Evolutionary conservation across 2,888 invertebrate genomes (phyloP), one percentile per base, ranked within the genome.

Genomic region (Melieria picta): DNA sequence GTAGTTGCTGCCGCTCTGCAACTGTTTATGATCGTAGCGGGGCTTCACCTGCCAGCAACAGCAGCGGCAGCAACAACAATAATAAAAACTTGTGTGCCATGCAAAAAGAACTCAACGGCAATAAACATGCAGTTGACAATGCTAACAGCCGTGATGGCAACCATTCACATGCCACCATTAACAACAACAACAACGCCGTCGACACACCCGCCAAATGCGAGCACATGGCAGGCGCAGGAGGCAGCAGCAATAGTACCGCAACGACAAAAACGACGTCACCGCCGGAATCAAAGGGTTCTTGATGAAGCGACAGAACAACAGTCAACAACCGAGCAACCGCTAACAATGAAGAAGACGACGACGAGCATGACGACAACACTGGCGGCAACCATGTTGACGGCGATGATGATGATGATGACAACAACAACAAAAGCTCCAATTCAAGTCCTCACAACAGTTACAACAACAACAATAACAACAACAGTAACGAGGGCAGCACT

Each of bases 251-350:
- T 58, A 48, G n/a, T 43, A 30, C 30, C 7, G 13, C 45, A 46
- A 7, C 47, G 89, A 82, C 89, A 89, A 76, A 88, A 88, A 89
- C 72, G 76, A 68, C 73, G 68, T 42, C 69, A 65, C 58, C n/a
- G 52, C 13, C 47, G 10, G 16, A 58, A 42, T 60, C 56, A 57
- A 70, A 46, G 48, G 48, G 55, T 50, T 57, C 48, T 46, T 7
- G 5, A 48, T 43, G 42, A 10, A 73, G 62, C 60, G 72, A 60
- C 47, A 68, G 9, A 65, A 47, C n/a, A 69, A 45, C 58, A 52
- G 65, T 61, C 10, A 13, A 52, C 61, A 58, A 60, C 65, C 10
- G 42, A 47, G 60, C 71, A 72, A 75, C 45, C 72, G 72, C 69
- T 76, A 69, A 72, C 69, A 72, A 67, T 75, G 72, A 75, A 61